Evolutionary conservation across 2,113 vertebrate species (phyloP), one percentile per base, ranked within the genome.

Genomic region (Proteles cristata): DNA sequence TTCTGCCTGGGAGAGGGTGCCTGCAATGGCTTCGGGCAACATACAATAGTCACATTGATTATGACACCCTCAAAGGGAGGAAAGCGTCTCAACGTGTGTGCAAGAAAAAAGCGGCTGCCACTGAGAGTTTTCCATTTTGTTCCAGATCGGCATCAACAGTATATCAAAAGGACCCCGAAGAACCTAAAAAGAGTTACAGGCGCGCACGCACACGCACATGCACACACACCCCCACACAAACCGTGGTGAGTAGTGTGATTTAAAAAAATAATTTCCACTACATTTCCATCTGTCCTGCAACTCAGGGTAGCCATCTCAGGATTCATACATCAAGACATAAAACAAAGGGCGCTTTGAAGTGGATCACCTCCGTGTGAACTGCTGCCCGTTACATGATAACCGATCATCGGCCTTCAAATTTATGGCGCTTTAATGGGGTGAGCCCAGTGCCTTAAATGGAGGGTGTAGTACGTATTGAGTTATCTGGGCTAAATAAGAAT

Each of bases 81-180:
- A 96, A 85, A 79, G 71, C 55, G 81, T 95, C 79, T 97, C 28
- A 0, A 58, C 33, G 71, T 88, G 33, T 92, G 74, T 93, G 95
- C 93, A 88, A 98, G 97, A 80, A 96, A 97, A 80, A 98, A 97
- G 61, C 73, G 3, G 96, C 97, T 97, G 98, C 96, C 96, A 74
- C 96, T 98, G 98, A 98, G 96, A 97, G 81, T 97, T 98, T 98
- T 97, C 98, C 93, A 69, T 98, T 99, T 97, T 98, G 96, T 99
- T 99, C 97, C 98, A 99, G 98, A 98, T 98, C 89, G 61, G 45
- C 85, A 94, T 96, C 93, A 94, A 95, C 88, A 98, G 98, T 98
- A 94, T 98, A 97, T 97, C 97, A 98, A 97, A 98, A 97, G 98
- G 97, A 98, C 92, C 80, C 63, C 15, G 96, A 98, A 98, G 98